phyloP scores from a whole-genome alignment of 1,140 invertebrate species.

The Mylabris phalerata region DNA sequence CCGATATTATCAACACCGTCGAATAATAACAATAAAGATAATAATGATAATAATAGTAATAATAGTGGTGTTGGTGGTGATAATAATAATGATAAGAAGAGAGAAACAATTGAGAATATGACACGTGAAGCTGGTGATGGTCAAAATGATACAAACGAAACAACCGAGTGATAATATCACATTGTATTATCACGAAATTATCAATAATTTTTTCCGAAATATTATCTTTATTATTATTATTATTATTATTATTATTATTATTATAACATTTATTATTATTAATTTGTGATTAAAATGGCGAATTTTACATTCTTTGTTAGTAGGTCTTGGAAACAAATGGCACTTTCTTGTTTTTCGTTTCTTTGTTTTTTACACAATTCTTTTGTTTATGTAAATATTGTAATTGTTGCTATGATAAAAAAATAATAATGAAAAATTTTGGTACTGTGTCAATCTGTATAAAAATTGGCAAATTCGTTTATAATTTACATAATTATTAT shows the following conservation, averaged over 20 bases:
- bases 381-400: slow-evolving; percentile 31
- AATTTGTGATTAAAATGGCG: too few relatives aligned
- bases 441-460: slow-evolving; percentile 30
- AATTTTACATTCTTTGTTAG: too few relatives aligned
- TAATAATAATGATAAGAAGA: slow-evolving; percentile 15
- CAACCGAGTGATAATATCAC: slow-evolving; percentile 30
- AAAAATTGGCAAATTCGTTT: slow-evolving; percentile 27
- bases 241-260: too few relatives aligned
- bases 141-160: slow-evolving; percentile 44
- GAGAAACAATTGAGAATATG: slow-evolving; percentile 48
- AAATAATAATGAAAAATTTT: slow-evolving; percentile 21
- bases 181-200: neutral
- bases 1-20: slow-evolving; percentile 8
- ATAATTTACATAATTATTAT: slow-evolving; percentile 32
- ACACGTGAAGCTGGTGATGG: slow-evolving; percentile 52
- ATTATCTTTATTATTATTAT: neutral
- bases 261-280: too few relatives aligned
- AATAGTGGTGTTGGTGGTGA: slow-evolving; percentile 22
- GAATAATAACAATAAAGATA: slow-evolving; percentile 13
- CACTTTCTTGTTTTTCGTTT: too few relatives aligned
- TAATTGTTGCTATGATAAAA: slow-evolving; percentile 19
- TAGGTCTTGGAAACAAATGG: too few relatives aligned
- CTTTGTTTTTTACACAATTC: neutral
- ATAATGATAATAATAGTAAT: neutral
- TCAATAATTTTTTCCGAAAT: neutral